Evolutionary conservation across 2,797 vertebrate species (phyloP), one percentile per base, ranked within the genome.

Genomic region (Mus spretus): DNA sequence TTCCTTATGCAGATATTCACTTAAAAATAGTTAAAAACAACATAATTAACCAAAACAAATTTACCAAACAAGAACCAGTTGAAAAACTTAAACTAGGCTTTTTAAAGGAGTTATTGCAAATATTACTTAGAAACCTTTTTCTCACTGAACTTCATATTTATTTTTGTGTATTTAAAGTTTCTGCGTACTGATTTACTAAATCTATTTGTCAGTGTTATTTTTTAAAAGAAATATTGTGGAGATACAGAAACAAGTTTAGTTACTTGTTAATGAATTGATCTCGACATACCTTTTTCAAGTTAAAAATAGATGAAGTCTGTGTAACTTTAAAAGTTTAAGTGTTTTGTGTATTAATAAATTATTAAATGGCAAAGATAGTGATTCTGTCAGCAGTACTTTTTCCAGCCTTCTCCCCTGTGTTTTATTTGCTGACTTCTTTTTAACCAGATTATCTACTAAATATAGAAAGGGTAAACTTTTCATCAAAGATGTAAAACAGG

Each of bases 1-100:
- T 80, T 28, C 70, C 6, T 72, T 65, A 81, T 17, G 28, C 24
- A 77, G 19, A 78, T 26, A 44, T 34, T 72, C 17, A 44, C 53
- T 34, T 26, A 81, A 67, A 89, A 82, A 13, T 47, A 3, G 75
- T 78, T 81, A 24, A 81, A 85, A 34, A 84, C 37, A 77, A 55
- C 20, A 57, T n/a, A 87, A 72, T 75, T 63, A 80, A 84, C 22
- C 55, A 87, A 95, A 70, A 31, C 88, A 50, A 74, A 17, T 59
- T 92, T 97, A 47, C 44, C 57, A 84, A 80, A 75, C 37, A 87
- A 90, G 37, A 79, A 75, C 53, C 88, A 93, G 34, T 80, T 22
- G 14, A 93, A 44, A 17, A 47, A 19, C 24, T 70, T 44, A 93
- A 81, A 40, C 8, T n/a, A 47, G 92, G n/a, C 12, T n/a, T 84